Evolutionary conservation across 2,113 vertebrate species (phyloP).

Genomic region (Emberiza fucata): DNA sequence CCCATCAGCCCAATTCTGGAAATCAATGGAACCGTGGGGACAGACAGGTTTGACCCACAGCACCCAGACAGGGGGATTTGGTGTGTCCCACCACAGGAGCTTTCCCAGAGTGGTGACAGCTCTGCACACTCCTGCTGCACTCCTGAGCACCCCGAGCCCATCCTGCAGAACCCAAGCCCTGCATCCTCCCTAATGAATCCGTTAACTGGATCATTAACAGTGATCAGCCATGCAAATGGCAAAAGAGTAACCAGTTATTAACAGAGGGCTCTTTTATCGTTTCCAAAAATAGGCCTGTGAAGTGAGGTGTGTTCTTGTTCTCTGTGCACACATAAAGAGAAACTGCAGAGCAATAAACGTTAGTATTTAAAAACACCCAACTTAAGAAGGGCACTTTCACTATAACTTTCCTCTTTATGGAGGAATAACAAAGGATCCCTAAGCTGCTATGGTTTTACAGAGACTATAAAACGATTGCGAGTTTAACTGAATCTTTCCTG

Average conservation of each 20-base stretch:
- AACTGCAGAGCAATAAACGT: conserved; percentile 49
- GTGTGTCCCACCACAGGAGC: background rate
- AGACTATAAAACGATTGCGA: conserved; percentile 49
- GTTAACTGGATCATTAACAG: background rate
- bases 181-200: background rate
- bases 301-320: conserved; percentile 26
- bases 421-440: conserved; percentile 56
- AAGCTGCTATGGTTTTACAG: conserved; percentile 46
- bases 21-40: fast-evolving
- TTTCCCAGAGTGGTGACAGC: background rate
- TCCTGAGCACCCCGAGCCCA: fast-evolving
- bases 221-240: conserved; percentile 7
- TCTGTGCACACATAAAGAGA: conserved; percentile 24
- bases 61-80: fast-evolving
- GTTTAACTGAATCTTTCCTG: conserved; percentile 61
- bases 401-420: conserved; percentile 54
- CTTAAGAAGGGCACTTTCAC: conserved; percentile 31
- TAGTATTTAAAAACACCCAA: conserved; percentile 60
- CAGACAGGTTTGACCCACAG: background rate
- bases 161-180: background rate
- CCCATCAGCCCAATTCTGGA: background rate
- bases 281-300: background rate
- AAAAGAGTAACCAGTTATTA: conserved; percentile 1
- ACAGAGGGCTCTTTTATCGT: background rate
- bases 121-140: fast-evolving